These are phyloP conservation scores for Mergus octosetaceus DNA, from an alignment of 2,797 vertebrate genomes.

Conservation along the genomic window DNA sequence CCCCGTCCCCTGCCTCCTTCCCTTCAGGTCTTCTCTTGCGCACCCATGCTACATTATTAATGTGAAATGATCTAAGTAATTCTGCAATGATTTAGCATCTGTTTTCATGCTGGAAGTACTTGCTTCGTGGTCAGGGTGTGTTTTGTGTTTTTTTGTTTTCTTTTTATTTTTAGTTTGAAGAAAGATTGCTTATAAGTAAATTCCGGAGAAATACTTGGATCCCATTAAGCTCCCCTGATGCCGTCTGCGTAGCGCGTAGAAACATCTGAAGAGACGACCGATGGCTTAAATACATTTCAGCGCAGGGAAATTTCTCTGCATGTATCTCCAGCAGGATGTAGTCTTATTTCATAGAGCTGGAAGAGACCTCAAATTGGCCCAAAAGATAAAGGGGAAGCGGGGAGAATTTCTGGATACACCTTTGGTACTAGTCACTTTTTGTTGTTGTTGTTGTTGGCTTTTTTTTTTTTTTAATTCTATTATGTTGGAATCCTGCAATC, in stretches of 20 bases:
- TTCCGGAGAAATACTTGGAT: not conserved
- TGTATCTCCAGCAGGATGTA: not conserved
- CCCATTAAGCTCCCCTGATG: not conserved
- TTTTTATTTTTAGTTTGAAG: not conserved
- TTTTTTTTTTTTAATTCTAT: not conserved
- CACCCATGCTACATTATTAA: constrained; percentile 61
- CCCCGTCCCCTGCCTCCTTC: not conserved
- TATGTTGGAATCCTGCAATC: not conserved
- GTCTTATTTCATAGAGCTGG: not conserved
- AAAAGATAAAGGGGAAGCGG: not conserved
- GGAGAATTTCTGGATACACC: not conserved
- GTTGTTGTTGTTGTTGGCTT: not conserved
- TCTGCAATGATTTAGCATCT: constrained; percentile 52
- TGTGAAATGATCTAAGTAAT: constrained; percentile 65
- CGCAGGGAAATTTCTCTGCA: not conserved
- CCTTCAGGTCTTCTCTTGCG: constrained; percentile 31
- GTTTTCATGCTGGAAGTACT: constrained; percentile 50
- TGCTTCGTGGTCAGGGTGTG: not conserved
- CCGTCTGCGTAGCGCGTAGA: not conserved
- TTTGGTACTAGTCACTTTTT: not conserved
- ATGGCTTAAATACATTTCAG: constrained; percentile 19
- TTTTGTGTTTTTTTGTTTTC: not conserved
- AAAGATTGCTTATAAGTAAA: not conserved
- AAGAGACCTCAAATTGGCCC: not conserved
- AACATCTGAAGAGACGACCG: not conserved